Conservation (phyloP, 2,888 invertebrate genomes). For the Belgica antarctica region DNA sequence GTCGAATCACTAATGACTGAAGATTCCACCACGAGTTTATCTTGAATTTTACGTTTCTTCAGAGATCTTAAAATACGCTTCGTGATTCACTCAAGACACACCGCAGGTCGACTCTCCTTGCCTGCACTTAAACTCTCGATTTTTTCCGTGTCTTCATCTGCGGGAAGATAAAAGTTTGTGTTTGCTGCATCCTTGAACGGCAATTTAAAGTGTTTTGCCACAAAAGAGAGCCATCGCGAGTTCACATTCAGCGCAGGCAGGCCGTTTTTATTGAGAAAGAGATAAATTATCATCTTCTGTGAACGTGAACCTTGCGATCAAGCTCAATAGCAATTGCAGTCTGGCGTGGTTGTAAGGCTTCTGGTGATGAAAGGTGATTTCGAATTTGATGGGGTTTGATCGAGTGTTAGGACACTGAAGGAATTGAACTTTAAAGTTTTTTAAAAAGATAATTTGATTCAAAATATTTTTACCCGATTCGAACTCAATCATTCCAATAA, state of each 20-base stretch:
- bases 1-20: background rate
- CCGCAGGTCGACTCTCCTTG: background rate
- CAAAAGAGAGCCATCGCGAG: background rate
- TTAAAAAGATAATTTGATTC: no score
- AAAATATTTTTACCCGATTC: no score
- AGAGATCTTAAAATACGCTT: constrained; percentile 21
- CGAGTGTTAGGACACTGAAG: no score
- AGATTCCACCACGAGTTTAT: background rate
- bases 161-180: constrained; percentile 3
- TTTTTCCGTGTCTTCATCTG: background rate
- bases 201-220: constrained; percentile 2
- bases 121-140: constrained; percentile 26
- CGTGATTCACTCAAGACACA: constrained; percentile 6
- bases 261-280: no score
- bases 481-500: no score
- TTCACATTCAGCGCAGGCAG: no score
- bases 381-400: no score
- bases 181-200: constrained; percentile 10
- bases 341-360: background rate
- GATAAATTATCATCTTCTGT: constrained; percentile 24
- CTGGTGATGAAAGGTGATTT: constrained; percentile 6
- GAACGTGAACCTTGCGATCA: background rate
- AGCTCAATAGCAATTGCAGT: constrained; percentile 5
- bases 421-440: no score
- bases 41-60: background rate